Percentiles rank a stretch among this genome's conserved stretches.
These are phyloP conservation scores for Clarias pachynema DNA, from an alignment of 2,797 vertebrate genomes.

Conservation along the genomic window DNA sequence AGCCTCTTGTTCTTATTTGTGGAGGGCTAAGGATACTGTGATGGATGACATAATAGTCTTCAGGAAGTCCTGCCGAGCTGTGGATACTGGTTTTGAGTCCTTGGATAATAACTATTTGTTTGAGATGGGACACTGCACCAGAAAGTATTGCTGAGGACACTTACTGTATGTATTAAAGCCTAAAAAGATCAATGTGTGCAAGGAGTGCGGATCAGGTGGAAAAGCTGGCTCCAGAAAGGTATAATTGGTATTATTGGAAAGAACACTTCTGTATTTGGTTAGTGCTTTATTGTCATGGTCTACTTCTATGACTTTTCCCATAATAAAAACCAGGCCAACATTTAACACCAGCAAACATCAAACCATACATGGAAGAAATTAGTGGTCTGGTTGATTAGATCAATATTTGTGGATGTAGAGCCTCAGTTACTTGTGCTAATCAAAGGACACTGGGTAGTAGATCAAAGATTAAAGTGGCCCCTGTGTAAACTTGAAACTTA, in stretches of 20 bases:
- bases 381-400: background rate
- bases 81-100: background rate
- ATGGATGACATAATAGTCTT: background rate
- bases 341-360: slow-evolving; percentile 30
- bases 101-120: background rate
- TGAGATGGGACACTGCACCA: background rate
- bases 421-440: background rate
- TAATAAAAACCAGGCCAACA: slow-evolving; percentile 29
- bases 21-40: slow-evolving; percentile 17
- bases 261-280: background rate
- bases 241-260: too few species aligned
- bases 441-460: background rate
- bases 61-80: background rate
- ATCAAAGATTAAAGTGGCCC: background rate
- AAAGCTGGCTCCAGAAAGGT: background rate
- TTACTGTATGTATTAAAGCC: background rate
- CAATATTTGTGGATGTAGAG: background rate
- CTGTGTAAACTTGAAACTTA: background rate
- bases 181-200: background rate
- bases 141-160: background rate
- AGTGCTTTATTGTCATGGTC: slow-evolving; percentile 18
- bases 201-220: background rate
- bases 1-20: slow-evolving; percentile 53
- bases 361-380: background rate
- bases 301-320: background rate